Evolutionary conservation across 2,113 vertebrate genomes (phyloP).

Genomic region (Callorhinus ursinus): DNA sequence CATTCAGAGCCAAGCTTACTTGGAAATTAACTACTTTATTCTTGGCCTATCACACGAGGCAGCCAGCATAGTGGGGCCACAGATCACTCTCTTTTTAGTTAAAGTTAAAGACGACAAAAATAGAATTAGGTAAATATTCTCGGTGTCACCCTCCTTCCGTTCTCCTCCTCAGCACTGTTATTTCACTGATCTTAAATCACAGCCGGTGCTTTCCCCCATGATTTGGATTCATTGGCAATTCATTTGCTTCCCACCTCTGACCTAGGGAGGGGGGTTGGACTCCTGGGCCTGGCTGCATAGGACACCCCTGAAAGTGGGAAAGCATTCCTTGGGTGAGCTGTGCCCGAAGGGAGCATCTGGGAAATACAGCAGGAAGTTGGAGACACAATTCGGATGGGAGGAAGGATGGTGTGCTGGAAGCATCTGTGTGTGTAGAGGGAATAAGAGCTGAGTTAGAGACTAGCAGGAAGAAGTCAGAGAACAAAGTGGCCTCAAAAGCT

Average conservation of each 20-base stretch:
- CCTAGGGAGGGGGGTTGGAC: neutral
- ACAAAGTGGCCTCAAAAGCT: neutral
- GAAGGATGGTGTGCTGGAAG: neutral
- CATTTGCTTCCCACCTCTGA: neutral
- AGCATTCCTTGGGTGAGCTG: neutral
- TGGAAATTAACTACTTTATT: constrained; percentile 4
- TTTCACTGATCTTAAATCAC: neutral
- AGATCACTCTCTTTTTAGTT: neutral
- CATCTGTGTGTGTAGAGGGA: neutral
- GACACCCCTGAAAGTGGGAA: rapidly evolving
- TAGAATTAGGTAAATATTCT: neutral
- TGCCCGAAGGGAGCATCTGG: neutral
- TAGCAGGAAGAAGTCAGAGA: neutral
- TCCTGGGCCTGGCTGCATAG: neutral
- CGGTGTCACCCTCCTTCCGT: neutral
- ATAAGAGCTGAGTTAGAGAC: neutral
- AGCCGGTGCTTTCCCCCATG: neutral
- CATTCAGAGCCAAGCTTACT: neutral
- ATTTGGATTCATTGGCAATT: neutral
- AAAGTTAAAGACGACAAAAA: neutral
- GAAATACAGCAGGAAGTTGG: neutral
- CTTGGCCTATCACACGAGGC: neutral
- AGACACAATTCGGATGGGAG: neutral
- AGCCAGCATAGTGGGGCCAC: neutral
- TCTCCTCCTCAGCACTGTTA: neutral